Evolutionary conservation across 2,888 invertebrate species (phyloP).

Genomic region (Rhagonycha fulva): DNA sequence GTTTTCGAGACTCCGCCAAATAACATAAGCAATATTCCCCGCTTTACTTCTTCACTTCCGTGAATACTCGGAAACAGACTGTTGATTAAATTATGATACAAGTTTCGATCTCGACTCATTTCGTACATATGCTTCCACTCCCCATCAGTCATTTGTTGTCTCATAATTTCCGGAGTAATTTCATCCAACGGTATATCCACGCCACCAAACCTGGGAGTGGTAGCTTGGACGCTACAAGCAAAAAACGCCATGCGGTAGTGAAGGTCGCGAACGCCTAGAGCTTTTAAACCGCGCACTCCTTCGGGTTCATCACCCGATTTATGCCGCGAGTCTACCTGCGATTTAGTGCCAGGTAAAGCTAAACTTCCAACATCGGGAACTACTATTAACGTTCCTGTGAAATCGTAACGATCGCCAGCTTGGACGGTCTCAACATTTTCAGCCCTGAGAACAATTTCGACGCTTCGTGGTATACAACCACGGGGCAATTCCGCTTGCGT

Average conservation of each 20-base stretch:
- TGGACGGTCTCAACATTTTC: slow-evolving; percentile 97
- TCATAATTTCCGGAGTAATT: slow-evolving; percentile 88
- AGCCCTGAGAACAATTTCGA: slow-evolving; percentile 92
- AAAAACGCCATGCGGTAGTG: slow-evolving; percentile 90
- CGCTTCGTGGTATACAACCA: slow-evolving; percentile 94
- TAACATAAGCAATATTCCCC: slow-evolving; percentile 87
- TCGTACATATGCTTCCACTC: slow-evolving; percentile 96
- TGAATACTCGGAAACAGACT: slow-evolving; percentile 96
- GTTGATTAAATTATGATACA: slow-evolving; percentile 87
- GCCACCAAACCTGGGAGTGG: slow-evolving; percentile 86
- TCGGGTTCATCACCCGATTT: slow-evolving; percentile 73
- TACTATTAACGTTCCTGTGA: slow-evolving; percentile 94
- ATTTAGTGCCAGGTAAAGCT: slow-evolving; percentile 82
- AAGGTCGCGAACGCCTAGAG: slow-evolving; percentile 84
- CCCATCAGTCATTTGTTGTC: slow-evolving; percentile 89
- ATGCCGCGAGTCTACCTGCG: slow-evolving; percentile 78
- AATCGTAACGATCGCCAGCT: slow-evolving; percentile 83
- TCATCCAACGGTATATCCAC: slow-evolving; percentile 84
- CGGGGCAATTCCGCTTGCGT: slow-evolving; percentile 95
- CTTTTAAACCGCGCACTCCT: slow-evolving; percentile 61
- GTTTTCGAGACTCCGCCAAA: slow-evolving; percentile 97
- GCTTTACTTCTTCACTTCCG: slow-evolving; percentile 95
- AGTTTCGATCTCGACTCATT: slow-evolving; percentile 92
- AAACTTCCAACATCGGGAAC: slow-evolving; percentile 94
- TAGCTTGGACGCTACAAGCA: slow-evolving; percentile 88